Base-by-base conservation (phyloP, 2,797 vertebrate genomes). In the Enoplosus armatus region DNA sequence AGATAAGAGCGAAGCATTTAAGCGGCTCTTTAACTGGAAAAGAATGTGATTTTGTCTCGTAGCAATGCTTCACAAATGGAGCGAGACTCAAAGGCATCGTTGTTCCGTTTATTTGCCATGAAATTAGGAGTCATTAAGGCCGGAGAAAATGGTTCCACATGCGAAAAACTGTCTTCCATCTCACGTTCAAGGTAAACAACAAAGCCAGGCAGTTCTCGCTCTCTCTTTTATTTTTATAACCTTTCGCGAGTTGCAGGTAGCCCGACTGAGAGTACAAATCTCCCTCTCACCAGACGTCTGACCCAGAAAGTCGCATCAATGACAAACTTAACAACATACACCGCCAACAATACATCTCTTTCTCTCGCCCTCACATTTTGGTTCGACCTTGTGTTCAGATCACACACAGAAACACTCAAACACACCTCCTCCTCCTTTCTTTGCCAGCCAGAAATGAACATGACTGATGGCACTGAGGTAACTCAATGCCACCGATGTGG, bases 91-190 rank as follows among this genome's bases (percentile, higher is more conserved):
- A 94, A 92, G 92, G 83, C 86, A 91, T 85, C 85, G 41, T 85
- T 90, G 91, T 93, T 86, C 82, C 75, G 85, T 93, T 89, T 89
- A 92, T 94, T 93, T 92, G 84, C 92, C 93, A 62, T 94, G 90
- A 95, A 94, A 95, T 94, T 92, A 94, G 88, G 76, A 64, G 88
- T 88, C 88, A 90, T 95, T 95, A 95, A 63, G 76, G 77, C 58
- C 6, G 31, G 37, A 18, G 43, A 33, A 91, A 95, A 84, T 48
- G 80, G 76, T 95, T 92, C 93, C 93, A 93, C 84, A 90, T 95
- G 94, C 8, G 22, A 75, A 91, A n/a, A 89, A 90, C 87, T 86
- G 89, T 86, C 37, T 0, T 90, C 88, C 80, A 79, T 74, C 64
- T 85, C 83, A 91, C 88, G 8, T 76, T 91, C 90, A 87, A 94